These are phyloP conservation scores for Alloplasta piceator DNA, from an alignment of 2,888 invertebrate genomes.

Conservation along the genomic window DNA sequence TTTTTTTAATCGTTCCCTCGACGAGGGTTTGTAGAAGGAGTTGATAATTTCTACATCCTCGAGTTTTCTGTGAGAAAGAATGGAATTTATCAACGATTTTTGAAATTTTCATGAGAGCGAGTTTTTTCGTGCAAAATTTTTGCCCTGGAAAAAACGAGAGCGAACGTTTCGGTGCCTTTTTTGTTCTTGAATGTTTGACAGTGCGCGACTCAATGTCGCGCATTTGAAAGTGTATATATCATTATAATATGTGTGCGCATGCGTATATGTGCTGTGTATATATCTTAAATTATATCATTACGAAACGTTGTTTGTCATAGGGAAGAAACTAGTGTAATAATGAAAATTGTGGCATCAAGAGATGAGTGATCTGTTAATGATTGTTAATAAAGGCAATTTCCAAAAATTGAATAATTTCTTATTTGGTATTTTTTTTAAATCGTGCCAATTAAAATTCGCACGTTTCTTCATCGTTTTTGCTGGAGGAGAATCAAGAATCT, in stretches of 20 bases:
- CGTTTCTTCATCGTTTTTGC: too few relatives aligned
- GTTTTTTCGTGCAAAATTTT: background rate
- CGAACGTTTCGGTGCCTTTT: background rate
- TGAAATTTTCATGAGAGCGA: too few relatives aligned
- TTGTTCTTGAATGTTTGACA: slow-evolving; percentile 22
- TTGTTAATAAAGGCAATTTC: slow-evolving; percentile 73
- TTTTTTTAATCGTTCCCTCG: too few relatives aligned
- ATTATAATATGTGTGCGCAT: too few relatives aligned
- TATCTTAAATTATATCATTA: slow-evolving; percentile 65
- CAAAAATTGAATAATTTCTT: slow-evolving; percentile 52
- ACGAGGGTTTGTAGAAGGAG: too few relatives aligned
- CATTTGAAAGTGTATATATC: slow-evolving; percentile 50
- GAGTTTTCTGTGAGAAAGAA: too few relatives aligned
- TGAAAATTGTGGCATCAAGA: slow-evolving; percentile 38
- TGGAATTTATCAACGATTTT: background rate
- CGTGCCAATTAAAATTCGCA: too few relatives aligned
- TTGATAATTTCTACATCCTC: too few relatives aligned
- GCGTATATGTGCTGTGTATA: slow-evolving; percentile 67
- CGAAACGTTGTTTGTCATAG: slow-evolving; percentile 39
- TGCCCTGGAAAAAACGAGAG: background rate
- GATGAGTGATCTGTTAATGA: slow-evolving; percentile 67
- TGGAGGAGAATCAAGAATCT: too few relatives aligned
- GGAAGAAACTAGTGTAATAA: slow-evolving; percentile 1
- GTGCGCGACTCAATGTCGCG: slow-evolving; percentile 34
- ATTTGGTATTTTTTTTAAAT: too few relatives aligned